Evolutionary conservation across 2,113 vertebrate species (phyloP).

Genomic region (Lethenteron camtschaticum): DNA sequence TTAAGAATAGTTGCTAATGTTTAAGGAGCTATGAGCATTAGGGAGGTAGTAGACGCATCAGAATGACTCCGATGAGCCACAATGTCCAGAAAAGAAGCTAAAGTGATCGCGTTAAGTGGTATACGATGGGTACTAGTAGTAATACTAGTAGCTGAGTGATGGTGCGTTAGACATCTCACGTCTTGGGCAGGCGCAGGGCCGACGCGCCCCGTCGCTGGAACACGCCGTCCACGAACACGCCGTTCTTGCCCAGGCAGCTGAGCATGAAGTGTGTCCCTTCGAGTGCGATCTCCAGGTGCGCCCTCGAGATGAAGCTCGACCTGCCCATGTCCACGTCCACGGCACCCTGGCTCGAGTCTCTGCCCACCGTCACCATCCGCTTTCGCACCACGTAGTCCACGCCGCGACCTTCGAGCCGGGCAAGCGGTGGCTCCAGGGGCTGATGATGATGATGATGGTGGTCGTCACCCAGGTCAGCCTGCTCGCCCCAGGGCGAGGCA

Average conservation of each 20-base stretch:
- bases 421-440: constrained; percentile 36
- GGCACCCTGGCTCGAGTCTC: constrained; percentile 82
- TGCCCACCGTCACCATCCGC: constrained; percentile 71
- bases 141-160: too few relatives aligned
- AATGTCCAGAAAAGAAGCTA: too few relatives aligned
- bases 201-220: constrained; percentile 65
- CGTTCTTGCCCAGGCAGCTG: constrained; percentile 75
- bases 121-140: too few relatives aligned
- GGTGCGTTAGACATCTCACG: constrained; percentile 29
- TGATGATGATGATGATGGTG: constrained; percentile 11
- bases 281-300: constrained; percentile 73
- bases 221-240: constrained; percentile 79
- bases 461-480: constrained; percentile 13
- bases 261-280: constrained; percentile 54
- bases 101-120: too few relatives aligned
- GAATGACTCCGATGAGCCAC: too few relatives aligned
- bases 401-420: constrained; percentile 82
- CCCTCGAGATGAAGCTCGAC: constrained; percentile 84
- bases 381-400: constrained; percentile 82
- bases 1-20: too few relatives aligned
- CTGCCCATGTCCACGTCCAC: constrained; percentile 94
- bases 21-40: too few relatives aligned
- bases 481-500: constrained; percentile 10
- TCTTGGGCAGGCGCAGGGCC: constrained; percentile 57
- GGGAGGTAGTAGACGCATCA: too few relatives aligned